These are phyloP conservation scores for Spinibarbus caldwelli DNA, from an alignment of 2,797 vertebrate species.

Conservation along the genomic window DNA sequence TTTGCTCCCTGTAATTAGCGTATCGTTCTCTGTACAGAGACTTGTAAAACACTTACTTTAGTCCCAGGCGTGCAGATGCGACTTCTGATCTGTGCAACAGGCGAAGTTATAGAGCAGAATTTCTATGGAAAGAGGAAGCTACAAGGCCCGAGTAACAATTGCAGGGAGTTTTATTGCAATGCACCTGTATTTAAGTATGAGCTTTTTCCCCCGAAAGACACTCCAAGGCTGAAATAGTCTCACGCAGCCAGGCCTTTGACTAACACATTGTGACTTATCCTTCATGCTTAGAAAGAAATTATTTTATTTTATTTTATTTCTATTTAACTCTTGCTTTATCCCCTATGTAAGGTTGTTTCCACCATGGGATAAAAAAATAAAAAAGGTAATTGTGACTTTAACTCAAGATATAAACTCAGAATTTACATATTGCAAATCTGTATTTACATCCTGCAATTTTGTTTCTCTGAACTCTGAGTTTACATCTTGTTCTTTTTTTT, in stretches of 20 bases:
- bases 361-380: background rate
- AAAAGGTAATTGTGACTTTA: background rate
- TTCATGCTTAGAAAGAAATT: background rate
- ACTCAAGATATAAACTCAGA: background rate
- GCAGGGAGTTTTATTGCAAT: conserved; percentile 13
- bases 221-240: background rate
- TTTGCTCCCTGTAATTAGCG: conserved; percentile 52
- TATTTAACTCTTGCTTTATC: background rate
- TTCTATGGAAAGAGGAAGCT: conserved; percentile 25
- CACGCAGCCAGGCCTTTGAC: background rate
- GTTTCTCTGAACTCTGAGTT: background rate
- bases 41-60: conserved; percentile 50
- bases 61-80: conserved; percentile 22
- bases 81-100: conserved; percentile 43
- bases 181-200: conserved; percentile 27
- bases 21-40: conserved; percentile 1
- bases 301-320: background rate
- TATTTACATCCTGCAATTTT: background rate
- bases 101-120: conserved; percentile 27
- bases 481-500: no score
- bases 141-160: background rate
- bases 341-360: background rate
- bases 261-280: background rate
- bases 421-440: background rate
- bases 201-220: background rate